Evolutionary conservation across 2,888 invertebrate genomes (phyloP), one percentile per base, ranked within the genome.

Genomic region (Drosophila maculinotata): DNA sequence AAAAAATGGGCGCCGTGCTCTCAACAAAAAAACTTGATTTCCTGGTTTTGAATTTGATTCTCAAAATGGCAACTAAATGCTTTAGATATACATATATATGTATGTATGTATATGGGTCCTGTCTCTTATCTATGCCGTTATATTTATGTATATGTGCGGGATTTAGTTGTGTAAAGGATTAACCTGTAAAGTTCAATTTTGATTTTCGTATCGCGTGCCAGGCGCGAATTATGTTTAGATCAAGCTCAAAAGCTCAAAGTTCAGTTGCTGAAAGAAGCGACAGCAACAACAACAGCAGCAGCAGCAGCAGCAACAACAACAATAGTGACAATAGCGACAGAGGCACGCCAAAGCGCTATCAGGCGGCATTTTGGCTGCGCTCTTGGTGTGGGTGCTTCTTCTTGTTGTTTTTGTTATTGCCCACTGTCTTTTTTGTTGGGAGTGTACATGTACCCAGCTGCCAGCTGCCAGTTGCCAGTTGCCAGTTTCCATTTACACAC

Each of bases 121-220:
- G n/a, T n/a, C n/a, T n/a, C n/a, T n/a, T n/a, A n/a, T n/a, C n/a
- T n/a, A n/a, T n/a, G n/a, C n/a, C n/a, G n/a, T n/a, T n/a, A n/a
- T n/a, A n/a, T n/a, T n/a, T 41, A 39, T 41, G 10, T 41, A 20
- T 57, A 31, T 36, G 30, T 23, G 52, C 49, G 36, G 25, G 75
- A 56, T 56, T 58, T 63, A 52, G 69, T 48, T 58, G 63, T 45
- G 76, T 26, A 80, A 77, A 75, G 85, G 81, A 87, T 81, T 81
- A 84, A 81, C 67, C 80, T 80, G 71, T 84, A 87, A 84, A 81
- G 87, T 87, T 79, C 73, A 82, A 85, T 86, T 87, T 87, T 87
- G 88, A 87, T 83, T 86, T 79, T 73, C 63, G 58, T 75, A 73
- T 84, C 69, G 83, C 83, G 83, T 84, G 83, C 65, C 75, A 69